phyloP scores from a whole-genome alignment of 2,888 invertebrate genomes.

The Chesias legatella region DNA sequence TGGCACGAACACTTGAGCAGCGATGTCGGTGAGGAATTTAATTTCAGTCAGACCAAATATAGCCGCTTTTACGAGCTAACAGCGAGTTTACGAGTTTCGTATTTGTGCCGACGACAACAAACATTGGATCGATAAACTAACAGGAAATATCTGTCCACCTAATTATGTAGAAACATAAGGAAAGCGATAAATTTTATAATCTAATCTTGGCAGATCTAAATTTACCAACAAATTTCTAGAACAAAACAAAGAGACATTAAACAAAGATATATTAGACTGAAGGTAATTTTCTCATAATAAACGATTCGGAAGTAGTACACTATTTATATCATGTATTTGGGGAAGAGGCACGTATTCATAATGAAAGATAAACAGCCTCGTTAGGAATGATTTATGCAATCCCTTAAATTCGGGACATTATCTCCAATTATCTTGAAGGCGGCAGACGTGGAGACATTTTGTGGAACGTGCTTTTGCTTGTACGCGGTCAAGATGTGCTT shows the following conservation, averaged over 20 bases:
- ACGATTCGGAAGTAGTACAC: conserved; percentile 15
- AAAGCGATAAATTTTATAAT: conserved; percentile 10
- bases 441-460: conserved; percentile 39
- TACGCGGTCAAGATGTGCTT: neutral
- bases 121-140: conserved; percentile 12
- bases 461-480: conserved; percentile 35
- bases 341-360: conserved; percentile 20
- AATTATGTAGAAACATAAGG: conserved; percentile 5
- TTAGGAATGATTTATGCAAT: conserved; percentile 41
- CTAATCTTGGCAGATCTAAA: conserved; percentile 15
- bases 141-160: conserved; percentile 4
- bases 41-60: conserved; percentile 28
- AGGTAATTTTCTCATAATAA: conserved; percentile 17
- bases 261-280: neutral
- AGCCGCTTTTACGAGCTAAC: conserved; percentile 27
- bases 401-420: conserved; percentile 45
- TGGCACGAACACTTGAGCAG: conserved; percentile 36
- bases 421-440: conserved; percentile 61
- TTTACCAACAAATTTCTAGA: conserved; percentile 16
- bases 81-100: conserved; percentile 22
- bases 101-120: conserved; percentile 21
- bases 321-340: conserved; percentile 9
- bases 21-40: conserved; percentile 33
- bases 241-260: too few relatives aligned
- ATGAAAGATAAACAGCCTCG: conserved; percentile 35